Base-by-base conservation (phyloP, 2,797 vertebrate genomes). In the Sternarchorhynchus goeldii region DNA sequence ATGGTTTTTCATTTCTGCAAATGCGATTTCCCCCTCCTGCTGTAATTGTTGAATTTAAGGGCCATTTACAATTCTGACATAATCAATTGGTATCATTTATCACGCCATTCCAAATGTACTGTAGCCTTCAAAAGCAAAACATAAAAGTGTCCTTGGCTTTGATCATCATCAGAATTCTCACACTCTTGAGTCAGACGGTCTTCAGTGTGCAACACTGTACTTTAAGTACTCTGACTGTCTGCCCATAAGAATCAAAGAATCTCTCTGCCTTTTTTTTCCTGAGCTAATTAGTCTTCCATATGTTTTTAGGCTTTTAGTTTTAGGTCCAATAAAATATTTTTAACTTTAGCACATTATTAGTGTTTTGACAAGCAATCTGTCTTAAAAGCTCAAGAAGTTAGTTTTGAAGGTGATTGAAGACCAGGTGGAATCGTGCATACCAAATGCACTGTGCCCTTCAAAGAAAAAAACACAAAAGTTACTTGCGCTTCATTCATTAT, bases 231-330 rank as follows among this genome's bases (percentile, higher is more conserved):
- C 58, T 73, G 57, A 73, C 59, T 60, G 67, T 50, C 20, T 55
- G 21, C 50, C 29, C 25, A 56, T 34, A 29, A 70, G 67, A 56
- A 12, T 20, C 12, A 10, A 34, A 50, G 25, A 55, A 69, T 55
- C 67, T 53, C 12, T 41, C 36, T 73, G 71, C 34, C 71, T 63
- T 63, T 63, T 16, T n/a, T 69, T 68, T 60, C 41, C 67, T 12
- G 4, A 75, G 31, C 58, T 56, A 65, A 75, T 82, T 69, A 72
- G 59, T 60, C 62, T 16, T 79, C 60, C 73, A 82, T 56, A 58
- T 79, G 16, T 68, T 73, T 63, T 29, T 18, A 77, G 78, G 75
- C 59, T 56, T 39, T 39, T 41, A 20, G 25, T n/a, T 39, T 62
- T n/a, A 32, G 50, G 16, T 4, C n/a, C 21, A 50, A 63, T 45